Conservation (phyloP, 2,888 invertebrate genomes). For the Caenorhabditis sp. region DNA sequence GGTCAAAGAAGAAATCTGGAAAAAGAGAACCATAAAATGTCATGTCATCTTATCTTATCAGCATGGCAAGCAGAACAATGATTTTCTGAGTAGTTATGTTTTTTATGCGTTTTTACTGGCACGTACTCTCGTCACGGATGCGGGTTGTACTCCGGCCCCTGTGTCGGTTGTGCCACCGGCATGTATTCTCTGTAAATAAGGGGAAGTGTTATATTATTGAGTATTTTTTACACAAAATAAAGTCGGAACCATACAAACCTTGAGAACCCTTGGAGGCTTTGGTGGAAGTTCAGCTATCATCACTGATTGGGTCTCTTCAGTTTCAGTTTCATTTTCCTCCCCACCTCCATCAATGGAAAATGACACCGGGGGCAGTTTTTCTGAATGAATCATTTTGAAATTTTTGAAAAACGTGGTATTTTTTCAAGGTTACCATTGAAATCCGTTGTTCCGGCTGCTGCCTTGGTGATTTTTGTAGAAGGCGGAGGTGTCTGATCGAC, state of each 20-base stretch:
- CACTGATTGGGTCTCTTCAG: conserved; percentile 34
- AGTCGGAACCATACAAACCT: conserved; percentile 23
- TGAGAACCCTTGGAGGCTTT: conserved; percentile 41
- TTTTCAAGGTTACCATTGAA: conserved; percentile 37
- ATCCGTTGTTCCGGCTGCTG: conserved; percentile 43
- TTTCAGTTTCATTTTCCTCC: conserved; percentile 56
- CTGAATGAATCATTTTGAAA: conserved; percentile 24
- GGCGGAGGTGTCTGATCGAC: conserved; percentile 53
- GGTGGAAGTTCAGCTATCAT: conserved; percentile 54
- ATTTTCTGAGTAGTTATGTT: background rate
- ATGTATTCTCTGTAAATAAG: conserved; percentile 58
- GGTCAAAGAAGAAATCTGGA: conserved; percentile 27
- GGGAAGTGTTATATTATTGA: conserved; percentile 13
- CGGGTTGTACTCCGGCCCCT: conserved; percentile 57
- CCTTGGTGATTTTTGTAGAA: conserved; percentile 56
- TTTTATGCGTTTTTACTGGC: background rate
- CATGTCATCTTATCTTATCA: background rate
- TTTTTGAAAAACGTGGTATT: background rate
- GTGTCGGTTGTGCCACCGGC: conserved; percentile 54
- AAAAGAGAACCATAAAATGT: background rate
- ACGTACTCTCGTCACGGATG: conserved; percentile 49
- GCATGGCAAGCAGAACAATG: conserved; percentile 4
- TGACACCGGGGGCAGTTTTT: conserved; percentile 61
- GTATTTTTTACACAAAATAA: background rate
- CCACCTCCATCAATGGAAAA: conserved; percentile 62